Evolutionary conservation across 1,140 invertebrate species (phyloP), one percentile per base, ranked within the genome.

Genomic region (Melitaea cinxia): DNA sequence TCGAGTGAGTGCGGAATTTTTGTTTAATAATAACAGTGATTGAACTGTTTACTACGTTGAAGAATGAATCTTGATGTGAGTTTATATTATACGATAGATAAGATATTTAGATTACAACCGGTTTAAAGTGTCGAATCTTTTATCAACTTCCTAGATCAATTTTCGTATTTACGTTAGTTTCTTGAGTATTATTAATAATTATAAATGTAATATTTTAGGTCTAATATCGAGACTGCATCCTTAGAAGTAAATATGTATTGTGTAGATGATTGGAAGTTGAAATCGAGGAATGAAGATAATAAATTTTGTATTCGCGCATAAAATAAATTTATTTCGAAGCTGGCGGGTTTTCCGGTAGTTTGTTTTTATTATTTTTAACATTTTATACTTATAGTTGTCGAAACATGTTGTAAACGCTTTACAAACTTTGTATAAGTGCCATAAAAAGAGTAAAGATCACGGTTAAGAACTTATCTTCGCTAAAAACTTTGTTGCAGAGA

Each of bases 1-100:
- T 65, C 80, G 80, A 82, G 82, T 89, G 85, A 87, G 85, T 89
- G 83, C 74, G 75, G 75, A 52, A n/a, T 73, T 83, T 83, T 89
- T 74, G 68, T 78, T 77, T 74, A 60, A 64, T 80, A 75, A 71
- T 77, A 77, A 57, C 70, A 85, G 83, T 87, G 82, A 77, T 42
- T 37, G 47, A 65, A 59, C 50, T 45, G 47, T 49, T 61, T 28
- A 2, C 42, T 47, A 15, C 42, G 21, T 47, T 47, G 42, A 7
- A 35, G 53, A 42, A 37, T 23, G 24, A 50, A 12, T 33, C 23
- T 39, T 23, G 57, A 65, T 37, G 62, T 65, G 62, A 65, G 62
- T 65, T 47, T 12, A 0, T 47, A 9, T 9, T 23, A 23, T 47
- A 47, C 15, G 21, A 47, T 21, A 9, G 15, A 45, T 47, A 47